Percentiles rank a stretch among this genome's conserved stretches.
Evolutionary conservation across 2,797 vertebrate species (phyloP).

Genomic region (Graptemys geographica): DNA sequence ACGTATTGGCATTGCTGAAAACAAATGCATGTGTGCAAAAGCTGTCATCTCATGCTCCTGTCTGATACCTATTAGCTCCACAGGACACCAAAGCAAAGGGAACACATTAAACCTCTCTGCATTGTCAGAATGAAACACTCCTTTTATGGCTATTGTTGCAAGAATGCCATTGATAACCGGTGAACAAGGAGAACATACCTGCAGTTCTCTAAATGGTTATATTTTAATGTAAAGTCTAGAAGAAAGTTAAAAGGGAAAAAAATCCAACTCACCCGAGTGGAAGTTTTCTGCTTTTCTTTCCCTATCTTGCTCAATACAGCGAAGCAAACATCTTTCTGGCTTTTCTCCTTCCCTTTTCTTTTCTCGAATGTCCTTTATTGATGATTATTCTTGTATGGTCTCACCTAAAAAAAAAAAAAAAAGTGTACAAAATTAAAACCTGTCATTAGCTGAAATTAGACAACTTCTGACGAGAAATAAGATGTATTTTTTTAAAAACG

Average conservation of each 20-base stretch:
- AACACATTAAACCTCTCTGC: conserved; percentile 64
- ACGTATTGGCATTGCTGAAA: conserved; percentile 66
- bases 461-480: not conserved
- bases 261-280: not conserved
- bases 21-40: conserved; percentile 77
- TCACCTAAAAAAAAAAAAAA: not conserved
- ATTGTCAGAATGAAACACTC: conserved; percentile 72
- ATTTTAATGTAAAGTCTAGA: conserved; percentile 54
- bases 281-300: not conserved
- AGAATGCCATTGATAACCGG: conserved; percentile 63
- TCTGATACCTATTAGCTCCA: conserved; percentile 74
- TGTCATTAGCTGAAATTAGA: not conserved
- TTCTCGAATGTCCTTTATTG: not conserved
- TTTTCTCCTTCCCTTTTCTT: not conserved
- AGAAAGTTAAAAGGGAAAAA: conserved; percentile 32
- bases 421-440: not conserved
- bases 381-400: not conserved
- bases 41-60: conserved; percentile 71
- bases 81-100: conserved; percentile 66
- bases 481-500: not conserved
- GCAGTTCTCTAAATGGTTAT: conserved; percentile 42
- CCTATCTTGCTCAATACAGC: not conserved
- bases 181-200: conserved; percentile 58
- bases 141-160: conserved; percentile 63
- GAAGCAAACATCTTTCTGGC: not conserved